phyloP scores from a whole-genome alignment of 2,797 vertebrate genomes.

The Rhincodon typus region DNA sequence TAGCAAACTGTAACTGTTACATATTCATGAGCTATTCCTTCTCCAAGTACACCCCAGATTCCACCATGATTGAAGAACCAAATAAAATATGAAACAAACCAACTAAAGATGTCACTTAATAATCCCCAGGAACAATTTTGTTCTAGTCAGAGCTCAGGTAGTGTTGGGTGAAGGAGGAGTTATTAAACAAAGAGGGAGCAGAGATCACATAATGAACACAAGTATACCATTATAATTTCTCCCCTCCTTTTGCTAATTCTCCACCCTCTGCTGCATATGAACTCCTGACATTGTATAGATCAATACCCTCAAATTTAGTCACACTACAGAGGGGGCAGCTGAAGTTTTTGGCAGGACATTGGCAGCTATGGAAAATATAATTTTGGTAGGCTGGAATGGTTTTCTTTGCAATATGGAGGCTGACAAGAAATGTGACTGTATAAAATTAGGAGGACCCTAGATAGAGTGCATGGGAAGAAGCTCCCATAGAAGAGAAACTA shows the following conservation, averaged over 20 bases:
- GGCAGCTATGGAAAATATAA: neutral
- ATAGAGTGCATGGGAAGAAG: neutral
- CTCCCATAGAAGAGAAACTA: neutral
- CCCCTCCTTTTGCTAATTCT: neutral
- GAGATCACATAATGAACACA: neutral
- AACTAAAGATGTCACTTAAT: neutral
- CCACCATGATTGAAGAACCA: neutral
- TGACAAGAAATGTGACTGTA: neutral
- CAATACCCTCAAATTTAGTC: neutral
- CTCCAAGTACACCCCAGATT: neutral
- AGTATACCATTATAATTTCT: neutral
- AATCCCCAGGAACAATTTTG: neutral
- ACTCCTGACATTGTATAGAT: neutral
- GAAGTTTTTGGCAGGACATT: neutral
- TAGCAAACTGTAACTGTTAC: neutral
- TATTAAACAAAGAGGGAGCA: neutral
- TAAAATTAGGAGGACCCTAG: neutral
- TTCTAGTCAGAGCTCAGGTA: neutral
- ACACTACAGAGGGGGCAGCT: too few relatives aligned
- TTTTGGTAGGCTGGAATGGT: neutral
- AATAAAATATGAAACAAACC: neutral
- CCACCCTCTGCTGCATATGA: neutral
- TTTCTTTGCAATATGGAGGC: neutral
- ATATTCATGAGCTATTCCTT: neutral
- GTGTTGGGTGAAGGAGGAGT: neutral